Conservation (phyloP, 92 coral and sea anemone genomes). For the Muricea muricata region DNA sequence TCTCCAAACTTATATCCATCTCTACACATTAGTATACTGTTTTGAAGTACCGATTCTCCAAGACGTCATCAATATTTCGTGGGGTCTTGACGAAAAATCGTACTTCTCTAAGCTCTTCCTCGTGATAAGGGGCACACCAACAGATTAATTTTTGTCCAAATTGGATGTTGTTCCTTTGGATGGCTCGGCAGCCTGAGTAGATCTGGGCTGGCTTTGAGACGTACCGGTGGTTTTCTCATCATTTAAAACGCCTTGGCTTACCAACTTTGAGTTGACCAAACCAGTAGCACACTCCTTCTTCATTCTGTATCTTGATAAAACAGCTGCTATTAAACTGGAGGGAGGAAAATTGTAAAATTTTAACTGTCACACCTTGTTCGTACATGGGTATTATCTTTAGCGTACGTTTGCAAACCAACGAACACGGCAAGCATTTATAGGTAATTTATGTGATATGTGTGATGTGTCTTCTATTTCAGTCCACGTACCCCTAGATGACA, state of each 20-base stretch:
- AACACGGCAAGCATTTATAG: no score
- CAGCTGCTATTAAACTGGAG: no score
- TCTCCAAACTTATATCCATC: no score
- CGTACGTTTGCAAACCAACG: no score
- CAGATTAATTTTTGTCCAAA: conserved; percentile 33
- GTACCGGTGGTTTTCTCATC: conserved; percentile 20
- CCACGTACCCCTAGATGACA: no score
- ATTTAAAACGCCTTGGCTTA: conserved; percentile 26
- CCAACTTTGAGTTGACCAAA: conserved; percentile 33
- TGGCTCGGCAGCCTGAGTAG: conserved; percentile 45
- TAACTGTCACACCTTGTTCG: no score
- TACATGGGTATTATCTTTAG: no score
- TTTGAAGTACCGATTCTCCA: conserved; percentile 39
- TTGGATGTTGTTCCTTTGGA: conserved; percentile 35
- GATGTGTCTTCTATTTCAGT: no score
- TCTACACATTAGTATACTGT: conserved; percentile 55
- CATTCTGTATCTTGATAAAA: neutral
- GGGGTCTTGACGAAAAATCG: conserved; percentile 12
- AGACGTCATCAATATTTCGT: conserved; percentile 13
- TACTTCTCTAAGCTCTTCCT: conserved; percentile 1
- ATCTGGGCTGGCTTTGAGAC: conserved; percentile 22
- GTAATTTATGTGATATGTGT: no score
- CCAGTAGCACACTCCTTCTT: neutral
- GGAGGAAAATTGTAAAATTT: neutral
- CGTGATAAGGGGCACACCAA: conserved; percentile 35